Conservation (phyloP, 1,140 invertebrate genomes). For the Elysia chlorotica region DNA sequence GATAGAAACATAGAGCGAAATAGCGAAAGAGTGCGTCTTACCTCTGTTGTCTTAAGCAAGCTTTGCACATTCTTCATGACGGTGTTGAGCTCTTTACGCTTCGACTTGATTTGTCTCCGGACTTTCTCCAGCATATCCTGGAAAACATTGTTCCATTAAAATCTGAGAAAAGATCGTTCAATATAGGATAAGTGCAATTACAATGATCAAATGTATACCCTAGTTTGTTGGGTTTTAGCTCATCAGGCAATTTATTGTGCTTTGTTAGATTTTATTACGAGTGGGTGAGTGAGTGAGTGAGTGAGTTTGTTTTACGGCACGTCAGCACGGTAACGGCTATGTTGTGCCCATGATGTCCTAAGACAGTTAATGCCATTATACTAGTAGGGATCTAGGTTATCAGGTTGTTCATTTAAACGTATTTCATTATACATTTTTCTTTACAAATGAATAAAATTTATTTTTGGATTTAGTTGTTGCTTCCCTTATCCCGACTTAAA, state of each 20-base stretch:
- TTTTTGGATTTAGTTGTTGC: no score
- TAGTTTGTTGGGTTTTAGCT: no score
- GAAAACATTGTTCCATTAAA: background rate
- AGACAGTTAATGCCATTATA: no score
- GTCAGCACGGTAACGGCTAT: no score
- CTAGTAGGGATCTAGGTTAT: no score
- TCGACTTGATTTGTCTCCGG: slow-evolving; percentile 14
- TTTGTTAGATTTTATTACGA: background rate
- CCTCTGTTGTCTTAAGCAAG: slow-evolving; percentile 26
- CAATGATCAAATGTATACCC: background rate
- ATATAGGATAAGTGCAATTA: background rate
- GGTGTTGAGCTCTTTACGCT: slow-evolving; percentile 20
- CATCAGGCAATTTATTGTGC: background rate
- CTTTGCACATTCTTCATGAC: slow-evolving; percentile 21
- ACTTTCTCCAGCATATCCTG: slow-evolving; percentile 25
- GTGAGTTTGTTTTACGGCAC: background rate
- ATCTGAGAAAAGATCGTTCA: background rate
- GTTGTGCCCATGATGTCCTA: no score
- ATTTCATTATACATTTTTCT: no score
- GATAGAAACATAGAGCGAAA: background rate
- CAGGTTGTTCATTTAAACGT: no score
- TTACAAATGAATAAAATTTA: no score
- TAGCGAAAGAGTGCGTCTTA: background rate
- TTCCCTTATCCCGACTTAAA: no score
- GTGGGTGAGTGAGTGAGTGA: background rate